Evolutionary conservation across 1,140 invertebrate species (phyloP), one percentile per base, ranked within the genome.

Genomic region (Capitella teleta): DNA sequence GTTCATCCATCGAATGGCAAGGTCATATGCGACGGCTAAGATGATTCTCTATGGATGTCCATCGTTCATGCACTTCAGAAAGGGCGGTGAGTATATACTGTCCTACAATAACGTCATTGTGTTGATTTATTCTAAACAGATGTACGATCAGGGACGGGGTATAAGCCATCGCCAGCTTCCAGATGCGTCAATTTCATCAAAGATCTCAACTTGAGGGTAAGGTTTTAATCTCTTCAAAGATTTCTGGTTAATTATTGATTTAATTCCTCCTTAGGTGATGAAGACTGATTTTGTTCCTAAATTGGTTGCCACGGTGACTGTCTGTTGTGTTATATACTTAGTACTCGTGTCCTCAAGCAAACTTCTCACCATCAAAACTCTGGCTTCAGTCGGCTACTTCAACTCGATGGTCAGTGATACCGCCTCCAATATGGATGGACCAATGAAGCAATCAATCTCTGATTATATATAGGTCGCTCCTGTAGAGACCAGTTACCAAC

Each of bases 41-140:
- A 53, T 53, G 46, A 49, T 53, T 19, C 40, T 53, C 24, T 47
- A 53, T 26, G 52, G 52, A n/a, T 53, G 52, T 26, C 52, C 52
- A 0, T 21, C 38, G 16, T 53, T 41, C 32, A 40, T 53, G 23
- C 34, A 52, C 8, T 53, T 46, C 47, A 53, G 37, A 40, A 42
- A 44, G 19, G 18, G n/a, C 24, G 26, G 14, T n/a, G 41, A 41
- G 38, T 40, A n/a, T 34, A 16, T 34, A 12, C 32, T n/a, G n/a
- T n/a, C n/a, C n/a, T n/a, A n/a, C n/a, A n/a, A n/a, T n/a, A n/a
- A n/a, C n/a, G n/a, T n/a, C n/a, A n/a, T n/a, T 21, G 5, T 38
- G n/a, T 21, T 24, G 19, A 40, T 40, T 40, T 19, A 21, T 19
- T 40, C 38, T 18, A 21, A 8, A 24, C 25, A 40, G 38, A 24